phyloP scores from a whole-genome alignment of 1,140 invertebrate species.

The Kradibia gibbosae region DNA sequence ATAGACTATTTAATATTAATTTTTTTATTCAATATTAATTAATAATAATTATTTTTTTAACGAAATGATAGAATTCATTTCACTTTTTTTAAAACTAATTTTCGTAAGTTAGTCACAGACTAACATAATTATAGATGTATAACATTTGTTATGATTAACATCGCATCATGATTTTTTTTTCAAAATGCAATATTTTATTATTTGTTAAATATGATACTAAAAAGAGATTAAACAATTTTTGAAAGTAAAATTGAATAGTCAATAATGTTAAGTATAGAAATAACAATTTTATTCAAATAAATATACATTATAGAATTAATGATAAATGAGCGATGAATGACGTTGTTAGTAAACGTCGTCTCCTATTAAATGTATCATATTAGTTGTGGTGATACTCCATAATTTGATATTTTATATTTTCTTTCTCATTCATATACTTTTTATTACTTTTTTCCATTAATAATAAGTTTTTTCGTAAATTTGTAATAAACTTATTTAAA shows the following conservation, averaged over 20 bases:
- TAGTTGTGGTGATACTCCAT: conserved; percentile 21
- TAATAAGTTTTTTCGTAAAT: conserved; percentile 20
- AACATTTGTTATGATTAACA: conserved; percentile 32
- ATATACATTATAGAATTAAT: conserved; percentile 35
- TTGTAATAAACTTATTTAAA: no score
- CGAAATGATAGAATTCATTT: conserved; percentile 42
- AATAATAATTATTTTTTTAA: conserved; percentile 24
- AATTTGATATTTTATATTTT: conserved; percentile 42
- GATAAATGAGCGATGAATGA: conserved; percentile 29
- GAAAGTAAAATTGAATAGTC: conserved; percentile 46
- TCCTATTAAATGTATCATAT: conserved; percentile 3
- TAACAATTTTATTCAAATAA: conserved; percentile 30
- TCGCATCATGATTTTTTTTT: conserved; percentile 23
- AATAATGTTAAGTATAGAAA: conserved; percentile 43
- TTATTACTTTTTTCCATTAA: background rate
- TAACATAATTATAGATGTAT: conserved; percentile 38
- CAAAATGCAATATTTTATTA: background rate
- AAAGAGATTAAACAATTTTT: conserved; percentile 48
- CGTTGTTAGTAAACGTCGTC: conserved; percentile 42
- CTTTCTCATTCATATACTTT: background rate
- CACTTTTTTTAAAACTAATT: conserved; percentile 38
- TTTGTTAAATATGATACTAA: conserved; percentile 29
- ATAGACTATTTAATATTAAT: conserved; percentile 44
- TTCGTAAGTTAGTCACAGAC: conserved; percentile 46
- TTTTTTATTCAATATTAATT: no score